phyloP scores from a whole-genome alignment of 2,797 vertebrate genomes.

The Adelosebastes latens region DNA sequence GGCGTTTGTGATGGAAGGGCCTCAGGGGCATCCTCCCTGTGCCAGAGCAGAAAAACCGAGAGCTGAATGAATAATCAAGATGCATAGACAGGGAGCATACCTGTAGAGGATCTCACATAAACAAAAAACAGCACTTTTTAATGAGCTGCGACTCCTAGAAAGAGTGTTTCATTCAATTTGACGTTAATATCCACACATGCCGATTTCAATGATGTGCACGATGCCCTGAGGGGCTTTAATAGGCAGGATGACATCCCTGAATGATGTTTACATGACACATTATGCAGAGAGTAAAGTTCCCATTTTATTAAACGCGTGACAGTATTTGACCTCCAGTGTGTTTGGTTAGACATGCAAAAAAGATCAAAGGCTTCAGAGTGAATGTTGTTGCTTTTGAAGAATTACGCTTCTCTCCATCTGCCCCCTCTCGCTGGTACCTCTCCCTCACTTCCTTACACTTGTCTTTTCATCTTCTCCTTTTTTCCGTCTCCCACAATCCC shows the following conservation, averaged over 20 bases:
- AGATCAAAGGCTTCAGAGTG: constrained; percentile 76
- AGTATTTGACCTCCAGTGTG: constrained; percentile 66
- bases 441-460: constrained; percentile 84
- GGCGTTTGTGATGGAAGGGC: constrained; percentile 67
- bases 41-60: constrained; percentile 59
- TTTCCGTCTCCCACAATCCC: constrained; percentile 81
- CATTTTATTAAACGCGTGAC: constrained; percentile 51
- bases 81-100: constrained; percentile 25
- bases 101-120: constrained; percentile 31
- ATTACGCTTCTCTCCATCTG: constrained; percentile 61
- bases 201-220: constrained; percentile 19
- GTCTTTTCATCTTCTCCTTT: constrained; percentile 87
- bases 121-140: constrained; percentile 5
- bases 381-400: constrained; percentile 79
- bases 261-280: constrained; percentile 53
- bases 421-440: constrained; percentile 41
- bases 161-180: constrained; percentile 18
- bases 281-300: constrained; percentile 24
- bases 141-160: constrained; percentile 9
- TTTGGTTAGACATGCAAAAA: constrained; percentile 63
- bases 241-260: constrained; percentile 16
- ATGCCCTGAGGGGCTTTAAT: constrained; percentile 2
- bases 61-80: constrained; percentile 60
- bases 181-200: constrained; percentile 28
- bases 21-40: constrained; percentile 73